Percentiles rank a stretch among this genome's conserved stretches.
Conservation (phyloP, 2,888 invertebrate species). For the Stenotaenia linearis region DNA sequence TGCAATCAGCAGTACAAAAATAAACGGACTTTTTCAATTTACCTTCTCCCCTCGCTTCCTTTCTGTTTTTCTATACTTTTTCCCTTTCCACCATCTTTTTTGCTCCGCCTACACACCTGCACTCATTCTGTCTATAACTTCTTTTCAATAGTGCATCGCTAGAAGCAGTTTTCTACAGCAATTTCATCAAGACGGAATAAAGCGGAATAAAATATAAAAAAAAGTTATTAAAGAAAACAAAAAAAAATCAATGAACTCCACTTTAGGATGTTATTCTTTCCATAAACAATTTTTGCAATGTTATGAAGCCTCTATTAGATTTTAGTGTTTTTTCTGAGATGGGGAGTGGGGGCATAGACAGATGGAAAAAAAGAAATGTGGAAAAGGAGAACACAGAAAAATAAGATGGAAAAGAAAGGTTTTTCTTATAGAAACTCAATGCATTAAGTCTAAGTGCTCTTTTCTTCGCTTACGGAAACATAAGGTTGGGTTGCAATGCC, state of each 20-base stretch:
- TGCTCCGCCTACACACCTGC: not conserved
- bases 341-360: not conserved
- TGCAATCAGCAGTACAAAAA: not conserved
- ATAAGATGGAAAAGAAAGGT: not conserved
- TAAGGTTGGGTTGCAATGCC: not conserved
- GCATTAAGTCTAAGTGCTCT: not conserved
- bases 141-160: not conserved
- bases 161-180: not conserved
- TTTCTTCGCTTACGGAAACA: not conserved
- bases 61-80: not conserved
- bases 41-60: not conserved
- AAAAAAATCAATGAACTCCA: not conserved
- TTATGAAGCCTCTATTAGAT: not conserved
- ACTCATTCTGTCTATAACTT: not conserved
- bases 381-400: not conserved
- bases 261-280: not conserved
- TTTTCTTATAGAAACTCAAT: not conserved
- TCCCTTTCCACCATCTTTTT: too few species aligned
- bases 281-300: not conserved
- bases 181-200: not conserved
- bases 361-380: not conserved
- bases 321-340: not conserved
- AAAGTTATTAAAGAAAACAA: too few species aligned
- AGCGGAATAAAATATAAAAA: too few species aligned
- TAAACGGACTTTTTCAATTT: not conserved